Conservation (phyloP, 2,888 invertebrate genomes). For the Bedellia somnulentella region DNA sequence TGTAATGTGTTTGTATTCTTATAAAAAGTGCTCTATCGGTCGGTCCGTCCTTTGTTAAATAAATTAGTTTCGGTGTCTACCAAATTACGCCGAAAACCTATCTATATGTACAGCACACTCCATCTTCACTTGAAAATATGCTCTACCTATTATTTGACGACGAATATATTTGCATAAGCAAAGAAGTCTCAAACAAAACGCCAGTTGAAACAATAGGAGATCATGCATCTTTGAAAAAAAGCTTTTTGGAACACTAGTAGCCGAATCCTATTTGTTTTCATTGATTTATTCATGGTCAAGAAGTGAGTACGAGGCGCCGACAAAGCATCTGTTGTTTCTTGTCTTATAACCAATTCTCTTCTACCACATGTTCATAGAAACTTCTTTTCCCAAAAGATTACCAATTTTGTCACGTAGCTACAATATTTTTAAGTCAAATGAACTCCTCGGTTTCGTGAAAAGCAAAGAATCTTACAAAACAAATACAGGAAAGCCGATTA, state of each 20-base stretch:
- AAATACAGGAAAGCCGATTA: too few species aligned
- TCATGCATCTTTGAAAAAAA: constrained; percentile 40
- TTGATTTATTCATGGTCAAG: constrained; percentile 58
- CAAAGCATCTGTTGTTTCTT: constrained; percentile 14
- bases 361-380: too few species aligned
- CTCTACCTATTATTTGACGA: constrained; percentile 45
- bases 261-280: constrained; percentile 59
- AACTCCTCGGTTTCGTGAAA: too few species aligned
- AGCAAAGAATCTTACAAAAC: too few species aligned
- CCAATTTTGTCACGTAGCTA: too few species aligned
- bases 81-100: constrained; percentile 59
- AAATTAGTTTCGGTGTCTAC: constrained; percentile 64
- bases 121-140: constrained; percentile 50
- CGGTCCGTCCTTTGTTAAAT: constrained; percentile 59
- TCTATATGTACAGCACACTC: constrained; percentile 46
- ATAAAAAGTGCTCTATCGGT: constrained; percentile 55
- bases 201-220: constrained; percentile 44
- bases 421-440: too few species aligned
- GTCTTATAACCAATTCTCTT: too few species aligned
- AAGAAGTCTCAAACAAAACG: constrained; percentile 36
- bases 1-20: constrained; percentile 42
- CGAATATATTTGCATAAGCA: constrained; percentile 53
- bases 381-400: too few species aligned
- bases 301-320: constrained; percentile 46
- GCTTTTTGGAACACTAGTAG: constrained; percentile 52